Percentiles rank a stretch among this genome's conserved stretches.
phyloP scores from a whole-genome alignment of 2,797 vertebrate species.

The Syngnathus rostellatus region DNA sequence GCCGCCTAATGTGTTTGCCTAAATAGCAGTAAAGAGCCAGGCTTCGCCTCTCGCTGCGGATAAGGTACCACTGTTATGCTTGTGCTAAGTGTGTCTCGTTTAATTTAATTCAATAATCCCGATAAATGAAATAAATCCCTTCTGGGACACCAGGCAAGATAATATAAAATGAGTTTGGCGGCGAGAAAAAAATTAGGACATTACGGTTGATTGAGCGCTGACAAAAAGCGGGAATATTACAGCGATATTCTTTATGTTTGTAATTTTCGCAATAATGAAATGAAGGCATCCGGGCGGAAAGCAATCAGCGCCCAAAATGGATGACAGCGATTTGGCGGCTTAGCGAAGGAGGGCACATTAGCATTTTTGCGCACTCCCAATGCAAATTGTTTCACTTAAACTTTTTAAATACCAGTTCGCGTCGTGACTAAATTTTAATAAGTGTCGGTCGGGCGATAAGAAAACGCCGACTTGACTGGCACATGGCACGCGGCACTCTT shows the following conservation, averaged over 20 bases:
- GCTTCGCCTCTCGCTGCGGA: conserved; percentile 68
- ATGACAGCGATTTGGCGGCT: conserved; percentile 70
- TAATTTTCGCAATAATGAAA: conserved; percentile 80
- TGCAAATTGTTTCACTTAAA: conserved; percentile 79
- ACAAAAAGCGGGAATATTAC: conserved; percentile 83
- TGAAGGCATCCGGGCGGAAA: conserved; percentile 79
- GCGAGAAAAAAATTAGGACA: conserved; percentile 79
- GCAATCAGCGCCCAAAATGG: conserved; percentile 74
- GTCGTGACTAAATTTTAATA: conserved; percentile 72
- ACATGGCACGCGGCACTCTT: conserved; percentile 44
- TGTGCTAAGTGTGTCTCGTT: conserved; percentile 73
- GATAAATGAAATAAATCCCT: conserved; percentile 86
- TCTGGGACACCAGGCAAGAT: conserved; percentile 77
- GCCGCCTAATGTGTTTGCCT: conserved; percentile 67
- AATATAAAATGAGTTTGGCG: conserved; percentile 81
- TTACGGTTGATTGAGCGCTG: conserved; percentile 80
- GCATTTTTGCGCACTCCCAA: conserved; percentile 73
- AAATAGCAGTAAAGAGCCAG: conserved; percentile 67
- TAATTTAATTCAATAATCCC: conserved; percentile 86
- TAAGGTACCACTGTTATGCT: conserved; percentile 65
- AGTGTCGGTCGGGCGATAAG: conserved; percentile 59
- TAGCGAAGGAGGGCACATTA: conserved; percentile 73
- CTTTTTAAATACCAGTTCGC: conserved; percentile 75
- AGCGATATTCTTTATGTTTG: conserved; percentile 83
- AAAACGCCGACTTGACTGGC: conserved; percentile 55